Evolutionary conservation across 2,888 invertebrate species (phyloP).

Genomic region (Drosophila helvetica): DNA sequence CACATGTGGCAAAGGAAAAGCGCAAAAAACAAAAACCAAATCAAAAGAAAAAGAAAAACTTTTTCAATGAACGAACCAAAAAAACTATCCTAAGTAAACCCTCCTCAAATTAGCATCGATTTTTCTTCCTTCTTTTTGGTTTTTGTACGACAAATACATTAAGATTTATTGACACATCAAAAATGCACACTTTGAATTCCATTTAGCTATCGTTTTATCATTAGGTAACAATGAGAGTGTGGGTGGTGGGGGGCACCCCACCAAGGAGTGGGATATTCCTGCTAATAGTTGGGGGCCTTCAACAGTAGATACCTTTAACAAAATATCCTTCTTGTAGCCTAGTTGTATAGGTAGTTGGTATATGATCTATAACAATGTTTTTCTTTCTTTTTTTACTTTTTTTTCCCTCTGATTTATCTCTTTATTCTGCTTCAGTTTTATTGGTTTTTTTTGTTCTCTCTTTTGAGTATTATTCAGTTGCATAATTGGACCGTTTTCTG

Average conservation of each 20-base stretch:
- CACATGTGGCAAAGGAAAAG: slow-evolving; percentile 14
- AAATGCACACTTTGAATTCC: slow-evolving; percentile 65
- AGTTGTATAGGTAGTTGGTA: slow-evolving; percentile 23
- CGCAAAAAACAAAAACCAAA: slow-evolving; percentile 39
- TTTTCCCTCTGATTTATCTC: slow-evolving; percentile 2
- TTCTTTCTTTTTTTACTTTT: not conserved
- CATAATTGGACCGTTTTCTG: slow-evolving; percentile 71
- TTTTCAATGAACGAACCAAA: slow-evolving; percentile 8
- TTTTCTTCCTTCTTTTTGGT: not conserved
- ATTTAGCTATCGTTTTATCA: slow-evolving; percentile 54
- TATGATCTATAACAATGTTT: slow-evolving; percentile 28
- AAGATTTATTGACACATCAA: slow-evolving; percentile 78
- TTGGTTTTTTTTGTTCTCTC: slow-evolving; percentile 5
- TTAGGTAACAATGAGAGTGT: slow-evolving; percentile 36
- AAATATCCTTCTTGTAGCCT: slow-evolving; percentile 18
- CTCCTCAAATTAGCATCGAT: too few species aligned
- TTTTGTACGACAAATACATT: slow-evolving; percentile 64
- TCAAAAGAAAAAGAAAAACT: slow-evolving; percentile 35
- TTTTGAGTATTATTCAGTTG: slow-evolving; percentile 60
- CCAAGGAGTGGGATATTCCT: not conserved
- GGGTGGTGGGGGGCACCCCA: not conserved
- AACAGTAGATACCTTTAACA: slow-evolving; percentile 37
- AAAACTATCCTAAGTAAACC: not conserved
- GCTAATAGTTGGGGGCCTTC: slow-evolving; percentile 2
- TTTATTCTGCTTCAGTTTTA: not conserved